Evolutionary conservation across 2,113 vertebrate genomes (phyloP), one percentile per base, ranked within the genome.

Genomic region (Cheilinus undulatus): DNA sequence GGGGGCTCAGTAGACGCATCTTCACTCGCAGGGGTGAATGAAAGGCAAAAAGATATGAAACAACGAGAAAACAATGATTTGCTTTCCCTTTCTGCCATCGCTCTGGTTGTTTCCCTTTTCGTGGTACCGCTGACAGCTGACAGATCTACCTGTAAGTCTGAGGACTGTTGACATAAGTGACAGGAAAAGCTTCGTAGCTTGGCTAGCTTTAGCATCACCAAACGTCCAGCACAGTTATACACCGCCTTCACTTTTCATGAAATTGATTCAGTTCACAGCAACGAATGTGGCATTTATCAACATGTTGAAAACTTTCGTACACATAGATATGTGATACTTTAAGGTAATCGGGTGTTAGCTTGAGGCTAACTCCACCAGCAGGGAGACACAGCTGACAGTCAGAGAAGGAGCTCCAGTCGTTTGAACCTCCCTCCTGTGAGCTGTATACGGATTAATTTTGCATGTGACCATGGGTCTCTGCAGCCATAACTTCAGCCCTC

Each of bases 391-490:
- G 14, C 9, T 22, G 19, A 7, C 34, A 28, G 38, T 26, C 5
- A 0, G 8, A 28, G 32, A 24, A 48, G n/a, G 38, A 43, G 19
- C 27, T 58, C 13, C 8, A 48, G 52, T 1, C 1, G 40, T 92
- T 92, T 89, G 73, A 93, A 91, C 65, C 84, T 92, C 91, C 88
- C 86, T 88, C 87, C 69, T 13, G 23, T 60, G 48, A 36, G 4
- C 24, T 14, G 76, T 71, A 38, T 17, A 46, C 15, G 66, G 67
- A 87, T 90, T 89, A 87, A 49, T 57, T 26, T 14, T 65, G 73
- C 92, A 93, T 92, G 92, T 94, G 93, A 92, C 86, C 78, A 17
- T n/a, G 19, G 43, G 26, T 52, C 50, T 69, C 58, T 32, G 48
- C 69, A 67, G 82, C 56, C 68, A 49, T 42, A 43, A 63, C 52